These are phyloP conservation scores for Coluber constrictor DNA, from an alignment of 2,797 vertebrate species.

Conservation along the genomic window DNA sequence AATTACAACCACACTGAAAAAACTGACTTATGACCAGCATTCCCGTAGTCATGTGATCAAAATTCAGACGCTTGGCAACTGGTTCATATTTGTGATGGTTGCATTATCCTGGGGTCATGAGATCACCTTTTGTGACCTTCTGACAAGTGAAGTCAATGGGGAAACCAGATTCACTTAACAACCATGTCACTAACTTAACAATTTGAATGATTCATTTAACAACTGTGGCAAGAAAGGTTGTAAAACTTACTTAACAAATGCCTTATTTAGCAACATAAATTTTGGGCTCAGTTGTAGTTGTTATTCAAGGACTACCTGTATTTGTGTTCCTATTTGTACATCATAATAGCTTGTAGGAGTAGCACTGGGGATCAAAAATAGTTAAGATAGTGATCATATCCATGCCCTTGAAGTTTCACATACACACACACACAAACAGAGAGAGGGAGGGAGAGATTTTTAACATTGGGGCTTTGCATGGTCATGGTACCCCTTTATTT, in stretches of 20 bases:
- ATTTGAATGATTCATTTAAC: no score
- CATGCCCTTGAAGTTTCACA: neutral
- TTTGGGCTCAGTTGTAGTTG: no score
- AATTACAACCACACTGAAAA: neutral
- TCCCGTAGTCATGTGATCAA: neutral
- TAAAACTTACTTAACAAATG: no score
- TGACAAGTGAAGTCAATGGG: no score
- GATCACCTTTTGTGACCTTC: neutral
- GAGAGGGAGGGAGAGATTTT: neutral
- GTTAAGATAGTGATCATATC: neutral
- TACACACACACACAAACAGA: no score
- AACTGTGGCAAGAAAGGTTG: no score
- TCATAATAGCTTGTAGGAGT: neutral
- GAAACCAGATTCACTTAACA: no score
- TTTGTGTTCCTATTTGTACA: neutral
- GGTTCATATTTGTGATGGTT: neutral
- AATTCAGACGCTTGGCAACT: neutral
- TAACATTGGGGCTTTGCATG: neutral
- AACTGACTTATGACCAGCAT: neutral
- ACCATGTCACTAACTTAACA: no score
- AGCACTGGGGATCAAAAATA: neutral
- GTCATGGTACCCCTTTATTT: neutral
- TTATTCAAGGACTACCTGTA: no score
- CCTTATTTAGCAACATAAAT: no score
- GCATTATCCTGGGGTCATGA: neutral